phyloP scores from a whole-genome alignment of 2,113 vertebrate genomes.

The Globicephala melas region DNA sequence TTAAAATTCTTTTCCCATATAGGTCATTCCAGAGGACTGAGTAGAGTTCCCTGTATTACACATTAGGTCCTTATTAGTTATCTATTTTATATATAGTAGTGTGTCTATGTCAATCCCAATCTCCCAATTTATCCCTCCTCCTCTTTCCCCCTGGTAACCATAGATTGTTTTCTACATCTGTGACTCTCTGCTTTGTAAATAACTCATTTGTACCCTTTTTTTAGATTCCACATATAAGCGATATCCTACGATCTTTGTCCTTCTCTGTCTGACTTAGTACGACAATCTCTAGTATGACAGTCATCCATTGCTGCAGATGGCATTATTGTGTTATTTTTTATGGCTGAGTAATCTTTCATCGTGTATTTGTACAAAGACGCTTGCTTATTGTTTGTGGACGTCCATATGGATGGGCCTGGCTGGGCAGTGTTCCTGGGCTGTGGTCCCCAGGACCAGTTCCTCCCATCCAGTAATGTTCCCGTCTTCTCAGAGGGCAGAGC shows the following conservation, averaged over 20 bases:
- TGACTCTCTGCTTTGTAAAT: background rate
- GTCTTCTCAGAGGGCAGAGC: fast-evolving
- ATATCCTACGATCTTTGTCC: background rate
- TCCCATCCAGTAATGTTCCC: fast-evolving
- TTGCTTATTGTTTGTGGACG: background rate
- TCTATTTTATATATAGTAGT: background rate
- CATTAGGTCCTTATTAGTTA: background rate
- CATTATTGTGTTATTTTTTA: background rate
- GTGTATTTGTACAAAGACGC: background rate
- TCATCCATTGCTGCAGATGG: background rate
- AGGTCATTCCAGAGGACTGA: background rate
- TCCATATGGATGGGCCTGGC: fast-evolving
- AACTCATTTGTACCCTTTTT: background rate
- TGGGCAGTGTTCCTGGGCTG: no score
- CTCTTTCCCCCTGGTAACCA: background rate
- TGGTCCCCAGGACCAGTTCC: background rate
- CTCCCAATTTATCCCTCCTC: background rate
- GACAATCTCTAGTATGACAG: background rate
- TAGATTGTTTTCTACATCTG: background rate
- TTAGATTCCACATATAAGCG: background rate
- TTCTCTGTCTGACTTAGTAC: background rate
- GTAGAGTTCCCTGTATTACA: background rate
- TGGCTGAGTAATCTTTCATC: background rate
- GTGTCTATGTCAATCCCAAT: background rate
- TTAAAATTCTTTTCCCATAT: background rate